Evolutionary conservation across 2,113 vertebrate species (phyloP).

Genomic region (Rhea pennata): DNA sequence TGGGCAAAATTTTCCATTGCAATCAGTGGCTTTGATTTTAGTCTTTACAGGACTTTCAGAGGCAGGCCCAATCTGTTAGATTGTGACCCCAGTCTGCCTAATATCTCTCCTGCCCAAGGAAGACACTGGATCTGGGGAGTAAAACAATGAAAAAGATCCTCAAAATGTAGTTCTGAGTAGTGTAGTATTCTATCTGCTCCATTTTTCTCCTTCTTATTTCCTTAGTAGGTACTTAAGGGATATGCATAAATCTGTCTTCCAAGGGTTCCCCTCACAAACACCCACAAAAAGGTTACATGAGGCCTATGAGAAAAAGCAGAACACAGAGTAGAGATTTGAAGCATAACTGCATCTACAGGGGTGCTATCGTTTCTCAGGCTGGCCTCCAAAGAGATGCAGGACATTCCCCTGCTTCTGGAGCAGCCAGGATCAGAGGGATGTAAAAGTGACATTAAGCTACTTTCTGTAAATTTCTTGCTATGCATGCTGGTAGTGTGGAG

Average conservation of each 20-base stretch:
- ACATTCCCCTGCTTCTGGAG: not conserved
- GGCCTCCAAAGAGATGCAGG: not conserved
- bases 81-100: not conserved
- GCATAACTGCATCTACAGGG: not conserved
- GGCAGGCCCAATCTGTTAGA: not conserved
- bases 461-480: not conserved
- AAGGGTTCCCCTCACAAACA: not conserved
- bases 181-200: not conserved
- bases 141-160: not conserved
- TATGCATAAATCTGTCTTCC: not conserved
- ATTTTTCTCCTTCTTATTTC: not conserved
- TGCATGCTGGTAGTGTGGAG: not conserved
- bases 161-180: not conserved
- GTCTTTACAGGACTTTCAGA: not conserved
- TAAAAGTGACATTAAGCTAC: not conserved
- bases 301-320: not conserved
- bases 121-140: not conserved
- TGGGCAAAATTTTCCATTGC: not conserved
- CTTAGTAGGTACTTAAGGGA: not conserved
- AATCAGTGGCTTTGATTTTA: not conserved
- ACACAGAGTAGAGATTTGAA: not conserved
- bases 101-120: fast-evolving
- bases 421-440: no score
- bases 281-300: not conserved
- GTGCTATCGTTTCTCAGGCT: not conserved